Base-by-base conservation (phyloP, 2,888 invertebrate genomes). In the Chironomus tentans region DNA sequence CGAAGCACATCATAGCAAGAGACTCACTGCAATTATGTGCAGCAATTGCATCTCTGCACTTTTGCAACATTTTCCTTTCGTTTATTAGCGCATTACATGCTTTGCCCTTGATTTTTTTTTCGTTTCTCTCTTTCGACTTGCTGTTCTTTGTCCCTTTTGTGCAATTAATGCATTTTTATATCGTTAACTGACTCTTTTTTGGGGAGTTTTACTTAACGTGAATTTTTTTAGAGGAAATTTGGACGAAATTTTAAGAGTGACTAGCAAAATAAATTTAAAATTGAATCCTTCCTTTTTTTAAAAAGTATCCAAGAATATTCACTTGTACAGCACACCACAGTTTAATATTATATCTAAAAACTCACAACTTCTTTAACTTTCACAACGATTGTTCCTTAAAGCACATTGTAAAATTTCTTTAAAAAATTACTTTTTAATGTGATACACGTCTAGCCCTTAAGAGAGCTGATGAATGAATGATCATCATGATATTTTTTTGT, bases 61-160 rank as follows among this genome's bases (percentile, higher is more conserved):
- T 22, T 22, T 5, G 70, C 70, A 24, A 47, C 50, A 21, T 48
- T 48, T 71, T 50, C 56, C 56, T 71, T 71, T 56, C 56, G 21
- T 71, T 56, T 71, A 56, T 48, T 47, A 70, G 22, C 48, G 71
- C n/a, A 50, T 56, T 50, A 24, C 50, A 73, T 56, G 62, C 62
- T 73, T 73, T 73, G 72, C 72, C 62, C 72, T 73, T 61, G 72
- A 73, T 71, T 71, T 71, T 24, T 71, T 13, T 22, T 56, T 70
- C 38, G 24, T 6, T 28, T 68, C 28, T 68, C 68, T 28, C 38
- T 46, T 46, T 68, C 15, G 7, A 38, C 38, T 38, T 38, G 7
- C 10, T 38, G 10, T 38, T 38, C 10, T 38, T 38, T 38, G 38
- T 38, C 38, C 38, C 38, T 38, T 28, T 10, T 38, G 10, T 38